Base-by-base conservation (phyloP, 1,140 invertebrate genomes). In the Gonioctena quinquepunctata region DNA sequence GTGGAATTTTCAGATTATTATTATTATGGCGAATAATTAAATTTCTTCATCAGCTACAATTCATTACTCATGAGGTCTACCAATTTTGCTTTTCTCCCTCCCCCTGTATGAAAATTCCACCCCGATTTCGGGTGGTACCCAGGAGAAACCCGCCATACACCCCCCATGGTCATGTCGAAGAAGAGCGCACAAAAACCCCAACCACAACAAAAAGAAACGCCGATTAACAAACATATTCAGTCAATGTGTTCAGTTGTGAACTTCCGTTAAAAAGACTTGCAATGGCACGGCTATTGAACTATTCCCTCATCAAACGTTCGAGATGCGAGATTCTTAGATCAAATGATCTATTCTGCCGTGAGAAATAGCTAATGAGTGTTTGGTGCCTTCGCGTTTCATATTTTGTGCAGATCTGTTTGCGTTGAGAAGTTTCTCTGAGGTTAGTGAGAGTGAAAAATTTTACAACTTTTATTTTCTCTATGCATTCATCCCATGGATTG, bases 241-340 rank as follows among this genome's bases (percentile, higher is more conserved):
- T 19, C 60, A 62, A 62, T 62, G 60, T 62, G 60, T 62, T 62
- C 28, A 62, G 60, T 62, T 62, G 60, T 19, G 26, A 62, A 62
- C 60, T 62, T 62, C 60, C 60, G 60, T 62, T 62, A 42, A 42
- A 22, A 16, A 33, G 26, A n/a, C 60, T 62, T 60, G 57, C 19
- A 60, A 28, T 60, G 26, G 13, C 26, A 60, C 57, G 60, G 60
- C 26, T 62, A 62, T 62, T 62, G 60, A 62, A 62, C 60, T 62
- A 62, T 33, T 19, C 22, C 26, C 19, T 19, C 33, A 62, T 48
- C 22, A 54, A 19, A 54, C 52, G 33, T 42, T 42, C 56, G 56
- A 59, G n/a, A 22, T 59, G 16, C 19, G 23, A 62, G 60, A 62
- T 42, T 62, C 60, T 33, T 62, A 62, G 60, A 62, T 62, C 60